Conservation (phyloP, 92 coral and sea anemone species). For the Hydrozoanthus gracilis region DNA sequence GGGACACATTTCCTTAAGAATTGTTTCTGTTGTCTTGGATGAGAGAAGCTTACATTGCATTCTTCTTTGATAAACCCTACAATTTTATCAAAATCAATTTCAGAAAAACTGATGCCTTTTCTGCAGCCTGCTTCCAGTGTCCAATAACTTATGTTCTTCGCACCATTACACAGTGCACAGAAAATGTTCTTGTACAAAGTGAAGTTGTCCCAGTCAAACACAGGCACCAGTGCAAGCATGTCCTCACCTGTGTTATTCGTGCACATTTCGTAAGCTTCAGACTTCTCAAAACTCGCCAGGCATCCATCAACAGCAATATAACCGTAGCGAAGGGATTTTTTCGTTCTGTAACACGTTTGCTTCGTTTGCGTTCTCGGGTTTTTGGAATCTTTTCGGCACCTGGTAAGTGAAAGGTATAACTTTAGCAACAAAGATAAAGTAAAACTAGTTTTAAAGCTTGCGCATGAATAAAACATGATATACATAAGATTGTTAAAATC, state of each 20-base stretch:
- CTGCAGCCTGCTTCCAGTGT: constrained; percentile 10
- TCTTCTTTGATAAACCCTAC: constrained; percentile 13
- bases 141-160: constrained; percentile 22
- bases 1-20: constrained; percentile 20
- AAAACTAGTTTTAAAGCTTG: not conserved
- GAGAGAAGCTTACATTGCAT: constrained; percentile 16
- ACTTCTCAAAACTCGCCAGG: not conserved
- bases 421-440: not conserved
- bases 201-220: constrained; percentile 12
- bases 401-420: not conserved
- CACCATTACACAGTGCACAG: constrained; percentile 32
- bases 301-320: constrained; percentile 22
- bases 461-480: no score
- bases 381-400: not conserved
- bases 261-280: constrained; percentile 6
- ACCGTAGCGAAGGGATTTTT: constrained; percentile 22
- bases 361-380: not conserved
- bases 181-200: constrained; percentile 32
- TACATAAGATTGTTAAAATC: no score
- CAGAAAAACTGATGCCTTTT: not conserved
- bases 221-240: constrained; percentile 23
- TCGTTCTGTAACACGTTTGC: not conserved
- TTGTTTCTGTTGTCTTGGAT: constrained; percentile 2
- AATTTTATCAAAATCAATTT: not conserved
- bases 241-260: constrained; percentile 11